Percentiles rank a stretch among this genome's conserved stretches.
phyloP scores from a whole-genome alignment of 2,888 invertebrate species.

The Trilocha varians region DNA sequence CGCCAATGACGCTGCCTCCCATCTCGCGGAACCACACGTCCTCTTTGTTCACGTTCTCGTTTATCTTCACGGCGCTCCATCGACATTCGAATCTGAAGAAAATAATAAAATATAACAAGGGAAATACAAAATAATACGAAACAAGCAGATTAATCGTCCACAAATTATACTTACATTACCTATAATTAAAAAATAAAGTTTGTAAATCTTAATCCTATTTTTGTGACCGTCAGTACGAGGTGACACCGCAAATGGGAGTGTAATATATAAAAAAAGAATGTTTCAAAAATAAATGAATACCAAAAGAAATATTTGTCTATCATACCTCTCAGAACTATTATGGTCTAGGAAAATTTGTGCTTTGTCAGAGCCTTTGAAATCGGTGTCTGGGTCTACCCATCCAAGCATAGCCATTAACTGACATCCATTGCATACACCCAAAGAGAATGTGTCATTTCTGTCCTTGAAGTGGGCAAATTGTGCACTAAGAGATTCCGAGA shows the following conservation, averaged over 20 bases:
- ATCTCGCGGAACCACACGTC: slow-evolving; percentile 93
- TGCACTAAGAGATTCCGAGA: slow-evolving; percentile 80
- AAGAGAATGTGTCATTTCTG: slow-evolving; percentile 89
- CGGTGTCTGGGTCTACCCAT: slow-evolving; percentile 80
- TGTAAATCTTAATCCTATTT: no score
- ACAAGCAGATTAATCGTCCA: no score
- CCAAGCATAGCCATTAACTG: slow-evolving; percentile 95
- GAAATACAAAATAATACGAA: background rate
- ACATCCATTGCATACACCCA: slow-evolving; percentile 99
- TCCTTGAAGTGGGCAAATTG: slow-evolving; percentile 86
- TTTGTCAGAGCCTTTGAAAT: slow-evolving; percentile 25
- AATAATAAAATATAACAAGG: background rate
- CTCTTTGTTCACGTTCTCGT: slow-evolving; percentile 65
- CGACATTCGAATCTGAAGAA: slow-evolving; percentile 75
- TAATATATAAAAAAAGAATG: no score
- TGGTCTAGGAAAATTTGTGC: slow-evolving; percentile 82
- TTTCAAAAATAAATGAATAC: no score
- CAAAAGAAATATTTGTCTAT: background rate
- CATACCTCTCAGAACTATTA: slow-evolving; percentile 90
- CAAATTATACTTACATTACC: no score
- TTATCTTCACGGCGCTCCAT: slow-evolving; percentile 84
- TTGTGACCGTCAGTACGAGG: no score
- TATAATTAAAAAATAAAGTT: no score
- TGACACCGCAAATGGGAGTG: no score
- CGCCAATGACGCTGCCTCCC: slow-evolving; percentile 90